Evolutionary conservation across 2,797 vertebrate species (phyloP).

Genomic region (Sarcophilus harrisii): DNA sequence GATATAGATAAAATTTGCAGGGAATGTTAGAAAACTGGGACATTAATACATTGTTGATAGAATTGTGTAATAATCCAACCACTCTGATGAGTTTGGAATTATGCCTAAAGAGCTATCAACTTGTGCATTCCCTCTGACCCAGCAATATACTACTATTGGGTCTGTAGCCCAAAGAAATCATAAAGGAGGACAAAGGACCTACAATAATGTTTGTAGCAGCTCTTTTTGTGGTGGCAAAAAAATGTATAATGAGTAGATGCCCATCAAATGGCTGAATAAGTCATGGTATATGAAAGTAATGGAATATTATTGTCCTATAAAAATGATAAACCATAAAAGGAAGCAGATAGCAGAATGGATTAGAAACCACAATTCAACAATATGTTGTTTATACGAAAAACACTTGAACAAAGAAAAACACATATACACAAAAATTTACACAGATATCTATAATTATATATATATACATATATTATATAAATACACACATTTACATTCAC

Average conservation of each 20-base stretch:
- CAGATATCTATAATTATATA: no score
- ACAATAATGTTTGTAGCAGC: neutral
- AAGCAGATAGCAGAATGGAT: no score
- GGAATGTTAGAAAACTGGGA: neutral
- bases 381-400: no score
- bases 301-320: no score
- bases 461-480: no score
- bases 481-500: no score
- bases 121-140: no score
- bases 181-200: neutral
- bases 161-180: neutral
- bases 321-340: neutral
- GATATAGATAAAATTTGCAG: neutral
- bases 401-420: no score
- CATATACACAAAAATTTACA: no score
- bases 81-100: neutral
- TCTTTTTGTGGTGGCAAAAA: neutral
- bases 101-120: neutral
- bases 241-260: neutral
- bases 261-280: neutral
- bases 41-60: neutral
- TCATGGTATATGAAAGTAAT: no score
- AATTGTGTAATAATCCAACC: neutral
- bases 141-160: neutral
- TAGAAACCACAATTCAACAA: no score